These are phyloP conservation scores for Galerucella calmariensis DNA, from an alignment of 2,888 invertebrate genomes.

Conservation along the genomic window DNA sequence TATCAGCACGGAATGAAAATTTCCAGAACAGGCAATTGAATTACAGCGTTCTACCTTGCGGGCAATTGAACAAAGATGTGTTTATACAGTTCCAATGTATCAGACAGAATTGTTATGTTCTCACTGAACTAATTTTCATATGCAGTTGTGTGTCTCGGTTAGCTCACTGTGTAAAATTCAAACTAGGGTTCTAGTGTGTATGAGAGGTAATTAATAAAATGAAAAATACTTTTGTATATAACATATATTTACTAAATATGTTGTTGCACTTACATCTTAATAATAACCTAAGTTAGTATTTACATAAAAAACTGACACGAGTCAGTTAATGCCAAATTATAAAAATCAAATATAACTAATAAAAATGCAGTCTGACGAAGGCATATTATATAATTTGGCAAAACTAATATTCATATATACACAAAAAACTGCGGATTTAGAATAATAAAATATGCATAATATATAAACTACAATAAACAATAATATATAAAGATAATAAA, in stretches of 20 bases:
- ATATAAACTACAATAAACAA: constrained; percentile 47
- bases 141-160: too few relatives aligned
- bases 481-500: constrained; percentile 45
- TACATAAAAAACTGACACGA: constrained; percentile 59
- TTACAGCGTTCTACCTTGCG: too few relatives aligned
- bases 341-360: constrained; percentile 20
- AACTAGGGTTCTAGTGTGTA: background rate
- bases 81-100: too few relatives aligned
- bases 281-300: constrained; percentile 61
- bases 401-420: constrained; percentile 36
- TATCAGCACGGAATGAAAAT: too few relatives aligned
- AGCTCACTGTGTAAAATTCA: too few relatives aligned
- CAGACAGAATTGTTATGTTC: too few relatives aligned
- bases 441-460: constrained; percentile 45
- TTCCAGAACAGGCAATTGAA: too few relatives aligned
- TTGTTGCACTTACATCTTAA: constrained; percentile 52
- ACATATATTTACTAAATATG: constrained; percentile 58
- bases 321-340: constrained; percentile 59
- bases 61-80: too few relatives aligned
- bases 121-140: too few relatives aligned
- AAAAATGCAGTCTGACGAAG: constrained; percentile 25
- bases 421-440: constrained; percentile 37
- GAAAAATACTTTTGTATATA: constrained; percentile 46
- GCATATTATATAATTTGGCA: constrained; percentile 29
- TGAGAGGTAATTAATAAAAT: constrained; percentile 7